Percentiles rank a stretch among this genome's conserved stretches.
Evolutionary conservation across 2,888 invertebrate genomes (phyloP).

Genomic region (Phorcus lineatus): DNA sequence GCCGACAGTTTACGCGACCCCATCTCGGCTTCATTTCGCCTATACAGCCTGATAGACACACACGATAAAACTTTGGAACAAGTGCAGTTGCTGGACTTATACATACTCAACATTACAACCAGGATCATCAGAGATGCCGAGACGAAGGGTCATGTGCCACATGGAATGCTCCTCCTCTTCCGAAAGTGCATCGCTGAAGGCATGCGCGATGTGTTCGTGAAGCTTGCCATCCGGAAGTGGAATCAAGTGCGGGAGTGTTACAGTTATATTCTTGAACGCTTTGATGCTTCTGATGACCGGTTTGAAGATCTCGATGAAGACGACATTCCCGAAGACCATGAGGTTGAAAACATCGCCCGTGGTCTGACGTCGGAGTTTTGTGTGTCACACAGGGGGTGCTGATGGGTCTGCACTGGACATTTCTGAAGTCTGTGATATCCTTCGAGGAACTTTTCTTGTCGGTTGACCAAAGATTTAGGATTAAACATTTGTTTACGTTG

Average conservation of each 20-base stretch:
- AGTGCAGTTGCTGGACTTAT: not conserved
- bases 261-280: not conserved
- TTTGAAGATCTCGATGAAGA: not conserved
- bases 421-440: too few species aligned
- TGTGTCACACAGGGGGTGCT: not conserved
- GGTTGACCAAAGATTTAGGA: too few species aligned
- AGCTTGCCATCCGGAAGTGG: not conserved
- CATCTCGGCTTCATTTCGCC: not conserved
- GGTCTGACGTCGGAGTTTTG: not conserved
- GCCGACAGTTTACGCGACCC: not conserved
- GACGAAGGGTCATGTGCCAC: not conserved
- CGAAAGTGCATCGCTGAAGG: not conserved
- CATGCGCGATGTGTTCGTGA: conserved; percentile 1
- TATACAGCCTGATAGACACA: not conserved
- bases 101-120: not conserved
- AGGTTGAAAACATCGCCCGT: not conserved
- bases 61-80: not conserved
- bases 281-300: not conserved
- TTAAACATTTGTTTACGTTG: too few species aligned
- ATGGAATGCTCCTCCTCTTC: not conserved
- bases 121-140: not conserved
- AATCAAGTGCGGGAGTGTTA: not conserved
- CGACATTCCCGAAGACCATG: not conserved
- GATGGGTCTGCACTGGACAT: too few species aligned
- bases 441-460: too few species aligned